Percentiles rank a stretch among this genome's conserved stretches.
phyloP scores from a whole-genome alignment of 2,888 invertebrate genomes.

The Anoplius nigerrimus region DNA sequence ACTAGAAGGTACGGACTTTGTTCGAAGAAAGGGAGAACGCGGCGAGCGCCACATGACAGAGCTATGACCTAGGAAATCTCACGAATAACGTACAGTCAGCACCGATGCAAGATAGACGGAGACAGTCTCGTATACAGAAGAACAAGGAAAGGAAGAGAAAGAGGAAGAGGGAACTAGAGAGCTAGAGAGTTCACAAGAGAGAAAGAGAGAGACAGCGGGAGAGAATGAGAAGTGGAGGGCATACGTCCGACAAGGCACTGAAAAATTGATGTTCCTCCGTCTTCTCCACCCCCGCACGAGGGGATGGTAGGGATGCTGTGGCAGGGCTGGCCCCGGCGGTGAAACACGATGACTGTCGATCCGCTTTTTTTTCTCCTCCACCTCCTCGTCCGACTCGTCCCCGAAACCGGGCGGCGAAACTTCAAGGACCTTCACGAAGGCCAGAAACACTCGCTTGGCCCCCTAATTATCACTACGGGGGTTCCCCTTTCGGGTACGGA shows the following conservation, averaged over 20 bases:
- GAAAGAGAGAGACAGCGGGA: slow-evolving; percentile 8
- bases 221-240: slow-evolving; percentile 27
- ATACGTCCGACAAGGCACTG: slow-evolving; percentile 57
- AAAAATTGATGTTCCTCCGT: slow-evolving; percentile 58
- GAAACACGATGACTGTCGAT: slow-evolving; percentile 67
- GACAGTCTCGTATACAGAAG: too few species aligned
- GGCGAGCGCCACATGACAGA: slow-evolving; percentile 64
- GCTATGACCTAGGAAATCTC: slow-evolving; percentile 65
- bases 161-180: slow-evolving; percentile 8
- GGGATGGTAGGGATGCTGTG: slow-evolving; percentile 28
- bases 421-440: slow-evolving; percentile 72
- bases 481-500: slow-evolving; percentile 71
- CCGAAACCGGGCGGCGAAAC: slow-evolving; percentile 67
- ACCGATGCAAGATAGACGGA: slow-evolving; percentile 5
- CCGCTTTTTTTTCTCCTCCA: slow-evolving; percentile 45
- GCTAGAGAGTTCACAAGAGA: too few species aligned
- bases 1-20: neutral
- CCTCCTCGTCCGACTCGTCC: too few species aligned
- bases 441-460: slow-evolving; percentile 73
- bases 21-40: slow-evolving; percentile 18
- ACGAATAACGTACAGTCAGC: slow-evolving; percentile 28
- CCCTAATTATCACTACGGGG: slow-evolving; percentile 74
- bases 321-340: slow-evolving; percentile 29
- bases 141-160: slow-evolving; percentile 16
- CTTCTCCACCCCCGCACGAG: slow-evolving; percentile 45